phyloP scores from a whole-genome alignment of 2,888 invertebrate species.

The Ischnura elegans region DNA sequence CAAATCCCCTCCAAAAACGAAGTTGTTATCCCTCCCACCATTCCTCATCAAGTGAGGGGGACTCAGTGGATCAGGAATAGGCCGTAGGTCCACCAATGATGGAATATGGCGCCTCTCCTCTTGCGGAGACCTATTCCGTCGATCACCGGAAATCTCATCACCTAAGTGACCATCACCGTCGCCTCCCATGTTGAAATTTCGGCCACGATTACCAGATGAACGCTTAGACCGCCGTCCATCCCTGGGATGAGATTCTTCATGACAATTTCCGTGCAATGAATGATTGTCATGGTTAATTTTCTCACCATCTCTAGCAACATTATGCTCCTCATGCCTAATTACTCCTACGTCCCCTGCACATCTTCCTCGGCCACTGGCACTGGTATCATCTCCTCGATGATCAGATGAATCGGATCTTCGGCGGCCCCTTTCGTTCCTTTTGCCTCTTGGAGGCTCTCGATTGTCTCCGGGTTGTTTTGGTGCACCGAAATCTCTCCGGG shows the following conservation, averaged over 20 bases:
- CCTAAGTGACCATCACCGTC: slow-evolving; percentile 71
- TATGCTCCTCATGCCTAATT: neutral
- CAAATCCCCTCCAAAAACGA: neutral
- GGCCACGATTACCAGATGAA: slow-evolving; percentile 52
- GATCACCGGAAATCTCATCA: slow-evolving; percentile 73
- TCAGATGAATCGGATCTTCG: slow-evolving; percentile 77
- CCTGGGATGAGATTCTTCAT: slow-evolving; percentile 10
- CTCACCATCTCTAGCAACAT: slow-evolving; percentile 2
- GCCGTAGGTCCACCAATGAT: slow-evolving; percentile 42
- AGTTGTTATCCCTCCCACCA: slow-evolving; percentile 43
- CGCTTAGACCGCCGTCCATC: slow-evolving; percentile 56
- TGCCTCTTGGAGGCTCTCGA: slow-evolving; percentile 69
- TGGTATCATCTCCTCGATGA: slow-evolving; percentile 73
- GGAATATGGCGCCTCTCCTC: slow-evolving; percentile 54
- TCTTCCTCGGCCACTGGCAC: slow-evolving; percentile 19
- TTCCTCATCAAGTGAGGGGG: slow-evolving; percentile 50
- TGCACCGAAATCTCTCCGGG: slow-evolving; percentile 74
- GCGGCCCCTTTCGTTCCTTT: slow-evolving; percentile 74
- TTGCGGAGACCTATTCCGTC: slow-evolving; percentile 33
- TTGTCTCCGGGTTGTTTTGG: slow-evolving; percentile 73
- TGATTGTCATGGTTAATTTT: slow-evolving; percentile 43
- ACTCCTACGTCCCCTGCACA: slow-evolving; percentile 28
- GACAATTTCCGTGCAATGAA: slow-evolving; percentile 20
- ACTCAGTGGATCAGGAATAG: slow-evolving; percentile 48
- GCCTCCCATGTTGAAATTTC: slow-evolving; percentile 39